These are phyloP conservation scores for Aldrovandia affinis DNA, from an alignment of 2,797 vertebrate species.

Conservation along the genomic window DNA sequence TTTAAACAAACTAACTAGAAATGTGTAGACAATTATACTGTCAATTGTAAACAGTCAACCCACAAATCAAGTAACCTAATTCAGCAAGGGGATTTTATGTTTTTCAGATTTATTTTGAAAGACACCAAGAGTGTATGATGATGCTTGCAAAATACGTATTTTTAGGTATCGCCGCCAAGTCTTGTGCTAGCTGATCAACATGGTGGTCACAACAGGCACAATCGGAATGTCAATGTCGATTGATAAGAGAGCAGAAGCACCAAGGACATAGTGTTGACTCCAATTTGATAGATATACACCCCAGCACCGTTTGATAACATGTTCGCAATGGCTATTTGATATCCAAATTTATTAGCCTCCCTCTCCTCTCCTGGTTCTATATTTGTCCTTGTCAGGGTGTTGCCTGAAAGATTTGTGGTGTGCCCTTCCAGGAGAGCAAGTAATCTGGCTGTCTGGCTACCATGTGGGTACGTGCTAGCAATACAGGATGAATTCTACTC, in stretches of 20 bases:
- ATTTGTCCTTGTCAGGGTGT: constrained; percentile 36
- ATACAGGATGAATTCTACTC: not conserved
- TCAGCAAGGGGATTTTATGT: not conserved
- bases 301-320: not conserved
- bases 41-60: too few species aligned
- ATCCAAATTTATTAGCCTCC: constrained; percentile 24
- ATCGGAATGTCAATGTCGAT: not conserved
- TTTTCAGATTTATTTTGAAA: not conserved
- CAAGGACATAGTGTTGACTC: not conserved
- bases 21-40: not conserved
- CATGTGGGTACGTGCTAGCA: not conserved
- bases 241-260: not conserved
- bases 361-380: constrained; percentile 29
- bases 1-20: too few species aligned
- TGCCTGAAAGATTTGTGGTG: constrained; percentile 36
- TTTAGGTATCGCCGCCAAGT: not conserved
- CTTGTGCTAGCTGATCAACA: not conserved
- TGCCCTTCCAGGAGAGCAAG: constrained; percentile 24
- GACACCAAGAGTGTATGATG: not conserved
- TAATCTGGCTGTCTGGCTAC: not conserved
- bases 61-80: too few species aligned
- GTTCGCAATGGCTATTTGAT: constrained; percentile 28
- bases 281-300: not conserved
- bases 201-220: not conserved
- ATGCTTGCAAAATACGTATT: not conserved